A percentile compares a stretch with the other conserved stretches of the same genome.
Conservation (phyloP, 2,888 invertebrate species). For the Drosophila neutralis region DNA sequence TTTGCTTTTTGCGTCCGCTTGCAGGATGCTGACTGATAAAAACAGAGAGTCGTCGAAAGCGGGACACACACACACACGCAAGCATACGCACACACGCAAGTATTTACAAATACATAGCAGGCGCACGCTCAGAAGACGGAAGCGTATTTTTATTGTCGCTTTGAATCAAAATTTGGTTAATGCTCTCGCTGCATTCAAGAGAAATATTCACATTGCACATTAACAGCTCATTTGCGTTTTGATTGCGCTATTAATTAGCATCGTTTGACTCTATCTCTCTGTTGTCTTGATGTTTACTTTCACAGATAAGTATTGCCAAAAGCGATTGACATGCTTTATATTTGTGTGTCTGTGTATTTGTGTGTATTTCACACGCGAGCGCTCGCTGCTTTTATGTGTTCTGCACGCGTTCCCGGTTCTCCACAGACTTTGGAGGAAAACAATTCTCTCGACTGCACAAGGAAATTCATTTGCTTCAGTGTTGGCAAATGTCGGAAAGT, state of each 20-base stretch:
- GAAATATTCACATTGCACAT: neutral
- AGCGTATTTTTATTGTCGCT: constrained; percentile 16
- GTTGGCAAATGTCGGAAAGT: constrained; percentile 10
- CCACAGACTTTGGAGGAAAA: constrained; percentile 69
- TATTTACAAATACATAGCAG: constrained; percentile 32
- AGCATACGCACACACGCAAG: constrained; percentile 5
- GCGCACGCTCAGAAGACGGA: constrained; percentile 46
- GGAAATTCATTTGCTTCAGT: constrained; percentile 5
- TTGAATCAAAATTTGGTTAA: neutral
- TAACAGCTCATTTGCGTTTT: constrained; percentile 5
- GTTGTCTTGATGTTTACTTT: constrained; percentile 50
- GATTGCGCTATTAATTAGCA: neutral
- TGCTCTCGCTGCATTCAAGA: neutral
- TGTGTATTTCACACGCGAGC: neutral
- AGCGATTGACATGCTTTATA: constrained; percentile 9
- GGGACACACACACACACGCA: constrained; percentile 7
- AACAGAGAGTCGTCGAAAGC: constrained; percentile 17
- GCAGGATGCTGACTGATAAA: constrained; percentile 28
- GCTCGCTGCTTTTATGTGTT: constrained; percentile 13
- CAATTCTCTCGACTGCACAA: constrained; percentile 35
- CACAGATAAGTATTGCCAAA: constrained; percentile 13
- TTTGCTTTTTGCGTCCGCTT: constrained; percentile 11
- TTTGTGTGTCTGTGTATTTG: constrained; percentile 37
- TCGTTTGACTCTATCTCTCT: neutral
- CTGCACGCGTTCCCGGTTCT: constrained; percentile 71